Evolutionary conservation across 2,888 invertebrate genomes (phyloP).

Genomic region (Ariolimax columbianus): DNA sequence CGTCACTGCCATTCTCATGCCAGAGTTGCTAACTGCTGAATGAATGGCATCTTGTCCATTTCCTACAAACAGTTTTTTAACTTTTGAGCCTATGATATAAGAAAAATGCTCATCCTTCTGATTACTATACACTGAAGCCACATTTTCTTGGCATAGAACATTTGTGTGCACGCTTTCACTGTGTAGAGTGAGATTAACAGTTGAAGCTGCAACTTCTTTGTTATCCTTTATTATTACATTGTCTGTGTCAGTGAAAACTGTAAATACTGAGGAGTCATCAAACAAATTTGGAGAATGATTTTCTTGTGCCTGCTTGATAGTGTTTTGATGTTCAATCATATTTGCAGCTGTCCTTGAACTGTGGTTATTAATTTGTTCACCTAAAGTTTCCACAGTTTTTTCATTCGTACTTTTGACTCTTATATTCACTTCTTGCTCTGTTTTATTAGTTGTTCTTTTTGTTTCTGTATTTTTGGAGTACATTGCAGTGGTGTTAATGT

Average conservation of each 20-base stretch:
- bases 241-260: not conserved
- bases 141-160: not conserved
- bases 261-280: not conserved
- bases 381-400: not conserved
- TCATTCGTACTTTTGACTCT: not conserved
- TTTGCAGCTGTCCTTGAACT: not conserved
- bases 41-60: not conserved
- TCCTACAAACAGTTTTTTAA: not conserved
- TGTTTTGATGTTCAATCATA: not conserved
- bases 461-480: not conserved
- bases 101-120: not conserved
- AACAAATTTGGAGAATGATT: conserved; percentile 3
- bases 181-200: not conserved
- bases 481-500: not conserved
- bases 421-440: not conserved
- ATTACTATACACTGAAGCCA: not conserved
- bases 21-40: not conserved
- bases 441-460: not conserved
- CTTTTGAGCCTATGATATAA: not conserved
- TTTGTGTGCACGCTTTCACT: not conserved
- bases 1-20: not conserved
- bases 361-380: not conserved
- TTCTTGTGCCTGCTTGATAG: not conserved
- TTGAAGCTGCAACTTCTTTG: not conserved
- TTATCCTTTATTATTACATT: not conserved